Percentiles rank a stretch among this genome's conserved stretches.
These are phyloP conservation scores for Cyphomyrus discorhynchus DNA, from an alignment of 2,113 vertebrate species.

Conservation along the genomic window DNA sequence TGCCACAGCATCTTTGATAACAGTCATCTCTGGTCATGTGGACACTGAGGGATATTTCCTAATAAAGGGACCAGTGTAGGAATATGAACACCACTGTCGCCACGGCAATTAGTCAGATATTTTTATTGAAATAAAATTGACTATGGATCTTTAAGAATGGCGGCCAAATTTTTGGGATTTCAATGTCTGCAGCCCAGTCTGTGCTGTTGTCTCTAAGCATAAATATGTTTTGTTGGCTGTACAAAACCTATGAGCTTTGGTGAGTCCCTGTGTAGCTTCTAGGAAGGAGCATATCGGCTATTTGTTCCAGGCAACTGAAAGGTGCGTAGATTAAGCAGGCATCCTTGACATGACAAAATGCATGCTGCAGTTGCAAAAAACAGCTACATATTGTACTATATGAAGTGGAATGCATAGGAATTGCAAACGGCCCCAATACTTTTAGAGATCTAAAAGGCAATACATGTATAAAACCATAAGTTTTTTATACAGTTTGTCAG, in stretches of 20 bases:
- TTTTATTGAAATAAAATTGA: not conserved
- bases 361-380: not conserved
- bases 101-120: not conserved
- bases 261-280: not conserved
- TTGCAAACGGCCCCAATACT: not conserved
- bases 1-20: not conserved
- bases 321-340: not conserved
- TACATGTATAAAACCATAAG: not conserved
- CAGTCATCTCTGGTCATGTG: not conserved
- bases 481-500: not conserved
- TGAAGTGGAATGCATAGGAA: not conserved
- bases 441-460: not conserved
- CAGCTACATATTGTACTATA: not conserved
- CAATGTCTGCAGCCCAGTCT: not conserved
- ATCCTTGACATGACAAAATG: not conserved
- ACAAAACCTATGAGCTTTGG: not conserved
- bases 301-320: not conserved
- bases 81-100: not conserved
- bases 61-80: not conserved
- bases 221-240: not conserved
- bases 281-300: not conserved
- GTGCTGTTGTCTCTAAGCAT: not conserved
- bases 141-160: not conserved
- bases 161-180: not conserved
- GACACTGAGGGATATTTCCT: not conserved